phyloP scores from a whole-genome alignment of 2,113 vertebrate species.

The Boulengeromyrus knoepffleri region DNA sequence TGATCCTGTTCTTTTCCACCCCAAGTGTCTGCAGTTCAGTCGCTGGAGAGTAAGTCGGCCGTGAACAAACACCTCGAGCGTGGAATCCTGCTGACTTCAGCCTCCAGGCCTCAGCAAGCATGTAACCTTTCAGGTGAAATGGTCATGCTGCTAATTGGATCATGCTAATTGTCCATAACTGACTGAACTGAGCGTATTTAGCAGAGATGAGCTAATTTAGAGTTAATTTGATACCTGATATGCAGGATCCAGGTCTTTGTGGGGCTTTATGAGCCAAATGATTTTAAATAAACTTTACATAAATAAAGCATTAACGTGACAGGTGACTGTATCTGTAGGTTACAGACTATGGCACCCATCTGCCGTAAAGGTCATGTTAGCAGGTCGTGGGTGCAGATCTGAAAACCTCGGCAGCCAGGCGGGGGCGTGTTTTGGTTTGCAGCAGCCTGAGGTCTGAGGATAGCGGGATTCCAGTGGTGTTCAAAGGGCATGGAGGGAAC shows the following conservation, averaged over 20 bases:
- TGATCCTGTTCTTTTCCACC: constrained; percentile 54
- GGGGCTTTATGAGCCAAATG: background rate
- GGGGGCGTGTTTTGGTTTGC: background rate
- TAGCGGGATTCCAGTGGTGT: constrained; percentile 80
- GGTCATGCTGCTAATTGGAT: background rate
- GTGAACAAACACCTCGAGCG: constrained; percentile 68
- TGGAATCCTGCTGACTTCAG: constrained; percentile 74
- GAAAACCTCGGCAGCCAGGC: no score
- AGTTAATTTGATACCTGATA: background rate
- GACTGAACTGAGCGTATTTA: background rate
- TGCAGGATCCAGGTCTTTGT: background rate
- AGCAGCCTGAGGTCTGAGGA: constrained; percentile 9
- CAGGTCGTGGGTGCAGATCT: background rate
- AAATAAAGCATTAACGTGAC: background rate
- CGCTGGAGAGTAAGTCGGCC: constrained; percentile 58
- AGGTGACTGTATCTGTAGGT: background rate
- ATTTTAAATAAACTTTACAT: background rate
- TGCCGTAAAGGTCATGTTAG: background rate
- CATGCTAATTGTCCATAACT: background rate
- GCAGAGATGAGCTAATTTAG: background rate
- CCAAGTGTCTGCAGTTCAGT: constrained; percentile 81
- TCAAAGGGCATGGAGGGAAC: constrained; percentile 66
- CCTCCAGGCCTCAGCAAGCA: background rate
- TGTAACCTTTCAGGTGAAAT: background rate
- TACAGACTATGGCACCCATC: background rate